phyloP scores from a whole-genome alignment of 2,888 invertebrate species.

The Lysandra coridon region DNA sequence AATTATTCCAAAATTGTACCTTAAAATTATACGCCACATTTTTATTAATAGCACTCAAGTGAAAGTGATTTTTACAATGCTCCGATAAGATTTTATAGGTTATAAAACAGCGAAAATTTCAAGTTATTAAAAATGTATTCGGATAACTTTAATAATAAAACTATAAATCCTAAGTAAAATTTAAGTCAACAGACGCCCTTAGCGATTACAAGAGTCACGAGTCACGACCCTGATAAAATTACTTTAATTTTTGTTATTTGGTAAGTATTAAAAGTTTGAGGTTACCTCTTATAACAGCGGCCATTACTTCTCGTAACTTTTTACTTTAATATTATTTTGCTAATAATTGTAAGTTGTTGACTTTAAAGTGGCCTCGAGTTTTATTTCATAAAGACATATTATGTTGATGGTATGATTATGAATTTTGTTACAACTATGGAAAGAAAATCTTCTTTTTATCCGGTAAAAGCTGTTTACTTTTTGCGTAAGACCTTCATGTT shows the following conservation, averaged over 20 bases:
- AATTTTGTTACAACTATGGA: too few relatives aligned
- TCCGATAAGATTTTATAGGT: neutral
- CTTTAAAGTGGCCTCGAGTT: too few relatives aligned
- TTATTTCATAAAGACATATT: too few relatives aligned
- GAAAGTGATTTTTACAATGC: neutral
- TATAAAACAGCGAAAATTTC: conserved; percentile 11
- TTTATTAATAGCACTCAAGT: neutral
- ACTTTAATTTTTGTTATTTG: conserved; percentile 18
- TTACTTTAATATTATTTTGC: conserved; percentile 9
- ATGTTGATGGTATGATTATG: too few relatives aligned
- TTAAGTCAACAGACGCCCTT: conserved; percentile 17
- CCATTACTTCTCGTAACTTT: neutral
- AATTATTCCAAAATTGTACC: conserved; percentile 33
- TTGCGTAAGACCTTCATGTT: too few relatives aligned
- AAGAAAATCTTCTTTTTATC: too few relatives aligned
- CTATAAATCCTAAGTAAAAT: neutral
- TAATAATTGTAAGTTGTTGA: neutral
- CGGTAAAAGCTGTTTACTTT: too few relatives aligned
- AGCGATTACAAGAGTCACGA: conserved; percentile 12
- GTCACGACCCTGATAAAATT: conserved; percentile 11
- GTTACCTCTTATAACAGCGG: neutral
- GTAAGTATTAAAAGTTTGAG: neutral
- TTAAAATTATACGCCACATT: neutral
- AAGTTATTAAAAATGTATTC: neutral
- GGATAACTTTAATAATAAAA: conserved; percentile 6